Conservation (phyloP, 2,113 vertebrate species). For the Vireo altiloquus region DNA sequence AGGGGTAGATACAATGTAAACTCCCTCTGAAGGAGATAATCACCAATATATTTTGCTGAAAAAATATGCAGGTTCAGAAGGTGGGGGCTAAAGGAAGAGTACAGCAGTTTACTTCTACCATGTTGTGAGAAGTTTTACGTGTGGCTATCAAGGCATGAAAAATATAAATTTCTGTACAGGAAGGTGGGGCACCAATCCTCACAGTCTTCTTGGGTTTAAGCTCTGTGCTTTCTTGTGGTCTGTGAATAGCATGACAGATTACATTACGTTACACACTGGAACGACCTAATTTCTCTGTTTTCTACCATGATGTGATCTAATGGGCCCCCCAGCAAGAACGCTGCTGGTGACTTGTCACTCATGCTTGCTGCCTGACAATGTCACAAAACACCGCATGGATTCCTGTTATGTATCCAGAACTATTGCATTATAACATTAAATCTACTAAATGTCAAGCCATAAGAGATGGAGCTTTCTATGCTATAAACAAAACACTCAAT, state of each 20-base stretch:
- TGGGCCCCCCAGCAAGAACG: not conserved
- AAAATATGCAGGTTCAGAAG: not conserved
- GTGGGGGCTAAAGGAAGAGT: not conserved
- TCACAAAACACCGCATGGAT: not conserved
- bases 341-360: constrained; percentile 5
- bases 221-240: not conserved
- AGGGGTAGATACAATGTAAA: not conserved
- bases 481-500: not conserved
- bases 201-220: not conserved
- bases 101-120: not conserved
- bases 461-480: not conserved
- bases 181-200: not conserved
- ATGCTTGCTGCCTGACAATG: not conserved
- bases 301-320: constrained; percentile 14
- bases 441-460: not conserved
- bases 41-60: not conserved
- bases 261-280: not conserved
- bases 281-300: not conserved
- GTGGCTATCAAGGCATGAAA: not conserved
- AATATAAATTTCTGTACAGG: not conserved
- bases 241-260: constrained; percentile 5
- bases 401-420: not conserved
- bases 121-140: not conserved
- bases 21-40: not conserved
- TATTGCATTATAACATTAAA: not conserved